phyloP scores from a whole-genome alignment of 1,140 invertebrate genomes.

The Drosophila nigrodunni region DNA sequence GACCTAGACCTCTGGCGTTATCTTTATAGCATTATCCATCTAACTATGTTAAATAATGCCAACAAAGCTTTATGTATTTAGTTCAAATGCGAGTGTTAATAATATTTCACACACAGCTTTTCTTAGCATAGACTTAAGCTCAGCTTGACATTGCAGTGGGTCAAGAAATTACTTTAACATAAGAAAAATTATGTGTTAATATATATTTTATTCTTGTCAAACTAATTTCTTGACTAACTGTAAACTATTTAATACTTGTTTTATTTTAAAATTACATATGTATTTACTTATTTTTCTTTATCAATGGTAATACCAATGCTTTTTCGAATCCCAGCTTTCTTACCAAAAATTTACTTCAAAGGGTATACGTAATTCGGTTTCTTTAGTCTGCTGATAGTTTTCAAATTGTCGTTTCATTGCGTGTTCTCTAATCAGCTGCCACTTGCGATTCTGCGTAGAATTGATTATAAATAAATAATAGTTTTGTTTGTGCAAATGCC shows the following conservation, averaged over 20 bases:
- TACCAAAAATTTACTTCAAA: neutral
- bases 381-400: neutral
- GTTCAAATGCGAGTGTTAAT: neutral
- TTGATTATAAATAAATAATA: neutral
- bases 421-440: neutral
- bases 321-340: too few species aligned
- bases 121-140: too few species aligned
- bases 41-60: neutral
- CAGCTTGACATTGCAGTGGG: too few species aligned
- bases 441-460: neutral
- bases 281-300: too few species aligned
- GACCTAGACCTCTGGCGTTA: conserved; percentile 9
- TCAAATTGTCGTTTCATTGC: neutral
- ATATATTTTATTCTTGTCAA: too few species aligned
- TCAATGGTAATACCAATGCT: too few species aligned
- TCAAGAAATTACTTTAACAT: too few species aligned
- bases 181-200: too few species aligned
- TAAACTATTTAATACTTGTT: too few species aligned
- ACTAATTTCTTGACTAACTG: too few species aligned
- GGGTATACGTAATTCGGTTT: neutral
- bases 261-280: too few species aligned
- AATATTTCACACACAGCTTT: neutral
- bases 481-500: neutral
- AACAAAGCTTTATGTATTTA: conserved; percentile 2
- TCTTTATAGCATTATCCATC: neutral